These are phyloP conservation scores for Argya squamiceps DNA, from an alignment of 2,797 vertebrate species.

Conservation along the genomic window DNA sequence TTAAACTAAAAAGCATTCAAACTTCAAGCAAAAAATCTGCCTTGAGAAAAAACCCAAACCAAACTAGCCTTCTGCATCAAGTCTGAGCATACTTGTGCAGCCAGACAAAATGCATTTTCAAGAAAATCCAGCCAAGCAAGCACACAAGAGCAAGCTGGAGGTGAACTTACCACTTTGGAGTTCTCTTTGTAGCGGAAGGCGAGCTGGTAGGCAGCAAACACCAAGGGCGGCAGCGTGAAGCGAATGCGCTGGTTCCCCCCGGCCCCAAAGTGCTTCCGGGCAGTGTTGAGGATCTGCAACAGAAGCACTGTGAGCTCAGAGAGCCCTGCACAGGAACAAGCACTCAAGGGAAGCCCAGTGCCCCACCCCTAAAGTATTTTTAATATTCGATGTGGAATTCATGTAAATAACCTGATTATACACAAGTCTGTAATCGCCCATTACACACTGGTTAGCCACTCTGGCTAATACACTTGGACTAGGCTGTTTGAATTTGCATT, in stretches of 20 bases:
- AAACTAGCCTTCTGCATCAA: not conserved
- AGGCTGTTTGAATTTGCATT: not conserved
- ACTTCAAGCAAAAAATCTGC: not conserved
- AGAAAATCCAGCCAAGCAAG: not conserved
- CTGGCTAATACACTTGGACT: not conserved
- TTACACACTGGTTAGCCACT: not conserved
- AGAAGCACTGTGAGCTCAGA: not conserved
- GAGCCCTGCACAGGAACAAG: not conserved
- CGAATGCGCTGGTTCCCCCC: constrained; percentile 97
- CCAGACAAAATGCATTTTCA: not conserved
- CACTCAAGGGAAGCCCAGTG: not conserved
- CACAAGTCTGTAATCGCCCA: not conserved
- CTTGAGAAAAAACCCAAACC: not conserved
- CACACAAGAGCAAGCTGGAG: not conserved
- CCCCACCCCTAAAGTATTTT: fast-evolving
- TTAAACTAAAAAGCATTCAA: not conserved
- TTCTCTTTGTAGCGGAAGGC: constrained; percentile 97
- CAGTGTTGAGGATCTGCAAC: constrained; percentile 92
- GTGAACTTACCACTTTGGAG: constrained; percentile 83
- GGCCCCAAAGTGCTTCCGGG: constrained; percentile 96
- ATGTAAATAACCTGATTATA: not conserved
- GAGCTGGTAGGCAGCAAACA: constrained; percentile 95
- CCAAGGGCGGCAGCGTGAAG: constrained; percentile 92
- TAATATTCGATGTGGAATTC: not conserved
- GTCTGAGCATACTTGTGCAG: not conserved